These are phyloP conservation scores for Arremon aurantiirostris DNA, from an alignment of 2,797 vertebrate genomes.

Conservation along the genomic window DNA sequence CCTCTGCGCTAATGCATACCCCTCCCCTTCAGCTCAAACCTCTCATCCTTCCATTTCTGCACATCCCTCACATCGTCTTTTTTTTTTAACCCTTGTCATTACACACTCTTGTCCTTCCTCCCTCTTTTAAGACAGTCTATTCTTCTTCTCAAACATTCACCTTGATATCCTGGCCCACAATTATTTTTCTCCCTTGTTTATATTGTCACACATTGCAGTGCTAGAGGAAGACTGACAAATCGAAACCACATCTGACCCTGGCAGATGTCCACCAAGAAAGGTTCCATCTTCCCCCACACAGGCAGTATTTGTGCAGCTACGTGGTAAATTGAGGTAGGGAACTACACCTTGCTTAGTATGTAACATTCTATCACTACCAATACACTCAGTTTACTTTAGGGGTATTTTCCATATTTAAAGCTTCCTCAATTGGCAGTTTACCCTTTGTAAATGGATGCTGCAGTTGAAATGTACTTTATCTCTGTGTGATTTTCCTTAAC, in stretches of 20 bases:
- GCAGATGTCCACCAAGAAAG: background rate
- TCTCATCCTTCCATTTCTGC: constrained; percentile 47
- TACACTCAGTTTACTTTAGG: background rate
- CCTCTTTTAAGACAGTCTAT: background rate
- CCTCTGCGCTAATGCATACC: constrained; percentile 1
- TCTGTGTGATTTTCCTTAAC: background rate
- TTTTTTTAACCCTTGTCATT: constrained; percentile 6
- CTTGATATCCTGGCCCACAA: background rate
- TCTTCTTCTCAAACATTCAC: background rate
- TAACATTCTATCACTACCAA: background rate
- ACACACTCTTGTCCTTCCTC: background rate
- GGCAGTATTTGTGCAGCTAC: background rate
- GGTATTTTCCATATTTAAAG: background rate
- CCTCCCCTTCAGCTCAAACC: constrained; percentile 21
- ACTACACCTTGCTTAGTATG: background rate
- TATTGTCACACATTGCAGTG: background rate
- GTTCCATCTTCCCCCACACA: background rate
- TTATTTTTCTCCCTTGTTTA: background rate
- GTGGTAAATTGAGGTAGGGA: background rate
- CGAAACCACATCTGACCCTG: background rate
- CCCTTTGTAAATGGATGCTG: background rate
- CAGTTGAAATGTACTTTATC: background rate
- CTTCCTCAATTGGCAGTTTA: background rate
- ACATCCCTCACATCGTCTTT: background rate
- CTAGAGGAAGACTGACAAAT: background rate